Base-by-base conservation (phyloP, 2,888 invertebrate genomes). In the Aradus depressus region DNA sequence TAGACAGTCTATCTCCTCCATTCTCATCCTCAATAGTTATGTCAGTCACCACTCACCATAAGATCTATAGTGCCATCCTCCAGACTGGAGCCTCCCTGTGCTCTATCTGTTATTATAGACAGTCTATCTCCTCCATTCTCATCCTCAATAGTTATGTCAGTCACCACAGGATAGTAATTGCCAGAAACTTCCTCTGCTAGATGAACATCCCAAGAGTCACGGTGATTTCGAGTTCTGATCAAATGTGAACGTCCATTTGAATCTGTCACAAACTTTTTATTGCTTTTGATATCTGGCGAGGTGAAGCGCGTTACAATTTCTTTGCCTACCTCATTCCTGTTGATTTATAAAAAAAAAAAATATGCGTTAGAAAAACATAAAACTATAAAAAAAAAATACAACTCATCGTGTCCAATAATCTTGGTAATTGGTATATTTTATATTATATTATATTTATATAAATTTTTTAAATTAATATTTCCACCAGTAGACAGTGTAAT, bases 101-200 rank as follows among this genome's bases (percentile, higher is more conserved):
- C 76, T 44, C 90, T 73, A 65, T 92, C 91, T 0, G 77, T 82
- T 1, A 90, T 61, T 0, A 84, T 70, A 0, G 76, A 72, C 1
- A 84, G 51, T 35, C 44, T 35, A 1, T 6, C 10, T n/a, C 44
- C 44, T n/a, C n/a, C n/a, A n/a, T n/a, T n/a, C 1, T 52, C 35
- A 62, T 84, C 81, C 58, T 78, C 70, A 2, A 89, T 69, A 14
- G 72, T 73, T 26, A 95, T 89, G 61, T 84, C 77, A 12, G 86
- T 81, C 0, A 87, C 90, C 0, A 97, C 73, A 0, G 97, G 97
- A 65, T 93, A 97, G 65, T 96, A 98, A 66, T 98, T 98, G 0
- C 81, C 86, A 0, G 91, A 72, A 0, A 89, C 68, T 0, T 77
- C 76, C 65, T 96, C 93, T 0, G 72, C 68, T 10, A 87, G 62